Evolutionary conservation across 1,140 invertebrate species (phyloP), one percentile per base, ranked within the genome.

Genomic region (Drosophila bipectinata): DNA sequence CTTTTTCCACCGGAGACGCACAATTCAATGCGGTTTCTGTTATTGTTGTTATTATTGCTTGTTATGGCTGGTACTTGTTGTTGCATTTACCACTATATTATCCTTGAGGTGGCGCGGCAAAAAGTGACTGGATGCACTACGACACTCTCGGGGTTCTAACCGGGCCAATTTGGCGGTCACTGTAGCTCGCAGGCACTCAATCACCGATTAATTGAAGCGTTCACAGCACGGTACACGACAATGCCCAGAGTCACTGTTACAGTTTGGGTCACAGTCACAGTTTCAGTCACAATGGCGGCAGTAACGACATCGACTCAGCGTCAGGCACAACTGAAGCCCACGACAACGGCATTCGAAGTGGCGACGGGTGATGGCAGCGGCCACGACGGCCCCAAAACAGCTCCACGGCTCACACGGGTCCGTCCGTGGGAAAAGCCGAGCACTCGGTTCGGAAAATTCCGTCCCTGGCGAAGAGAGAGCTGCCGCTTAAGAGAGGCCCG

Each of bases 261-360:
- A 44, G 34, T 44, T 32, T 26, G 21, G 39, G 58, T 58, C 53
- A 45, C 54, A 72, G 51, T 59, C 64, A 47, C 44, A 39, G 57
- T 49, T 54, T 34, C 18, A 15, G 58, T 48, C 9, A 28, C 45
- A 18, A 28, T 14, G 41, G n/a, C 37, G 41, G 45, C 24, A 53
- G 15, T 12, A 45, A 30, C 54, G 56, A 41, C 41, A 58, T 45
- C 28, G 45, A 54, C 59, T 37, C 44, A 58, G 47, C 76, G 57
- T 39, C 34, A 26, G 39, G 55, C 80, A 79, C 80, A 85, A 85
- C 82, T 85, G 82, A 67, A 75, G 82, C 71, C 82, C 76, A 87
- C 78, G 82, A 82, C 74, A 78, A 87, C 78, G 82, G 74, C 82
- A 62, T 87, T 74, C 82, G 71, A 85, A 85, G 82, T 85, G 82